phyloP scores from a whole-genome alignment of 2,888 invertebrate genomes.

The Enchytraeus crypticus region DNA sequence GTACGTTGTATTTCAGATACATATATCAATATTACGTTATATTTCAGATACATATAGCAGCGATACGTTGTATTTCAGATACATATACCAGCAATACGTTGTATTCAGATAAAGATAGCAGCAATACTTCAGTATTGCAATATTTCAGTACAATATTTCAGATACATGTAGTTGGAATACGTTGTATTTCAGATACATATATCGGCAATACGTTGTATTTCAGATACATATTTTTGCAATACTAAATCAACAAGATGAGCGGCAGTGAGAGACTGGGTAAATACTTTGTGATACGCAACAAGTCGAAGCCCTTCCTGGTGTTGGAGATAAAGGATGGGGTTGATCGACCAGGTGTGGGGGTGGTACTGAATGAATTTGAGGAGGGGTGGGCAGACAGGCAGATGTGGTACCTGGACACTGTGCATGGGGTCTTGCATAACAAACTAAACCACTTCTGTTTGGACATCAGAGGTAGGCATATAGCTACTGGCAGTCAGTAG shows the following conservation, averaged over 20 bases:
- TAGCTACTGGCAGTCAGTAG: no score
- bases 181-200: no score
- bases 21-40: no score
- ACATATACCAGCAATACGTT: no score
- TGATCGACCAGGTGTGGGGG: background rate
- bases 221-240: background rate
- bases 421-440: constrained; percentile 4
- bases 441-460: constrained; percentile 10
- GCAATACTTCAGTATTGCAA: no score
- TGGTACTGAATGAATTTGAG: constrained; percentile 5
- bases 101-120: no score
- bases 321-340: constrained; percentile 7
- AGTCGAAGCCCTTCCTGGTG: constrained; percentile 4
- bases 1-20: no score
- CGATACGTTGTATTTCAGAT: no score
- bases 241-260: background rate
- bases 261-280: constrained; percentile 6
- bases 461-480: constrained; percentile 1
- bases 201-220: no score
- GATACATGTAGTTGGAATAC: no score
- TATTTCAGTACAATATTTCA: no score
- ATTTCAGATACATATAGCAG: no score
- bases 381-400: constrained; percentile 10
- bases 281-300: constrained; percentile 7
- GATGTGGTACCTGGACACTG: constrained; percentile 10